Evolutionary conservation across 2,797 vertebrate species (phyloP).

Genomic region (Oreochromis mossambicus): DNA sequence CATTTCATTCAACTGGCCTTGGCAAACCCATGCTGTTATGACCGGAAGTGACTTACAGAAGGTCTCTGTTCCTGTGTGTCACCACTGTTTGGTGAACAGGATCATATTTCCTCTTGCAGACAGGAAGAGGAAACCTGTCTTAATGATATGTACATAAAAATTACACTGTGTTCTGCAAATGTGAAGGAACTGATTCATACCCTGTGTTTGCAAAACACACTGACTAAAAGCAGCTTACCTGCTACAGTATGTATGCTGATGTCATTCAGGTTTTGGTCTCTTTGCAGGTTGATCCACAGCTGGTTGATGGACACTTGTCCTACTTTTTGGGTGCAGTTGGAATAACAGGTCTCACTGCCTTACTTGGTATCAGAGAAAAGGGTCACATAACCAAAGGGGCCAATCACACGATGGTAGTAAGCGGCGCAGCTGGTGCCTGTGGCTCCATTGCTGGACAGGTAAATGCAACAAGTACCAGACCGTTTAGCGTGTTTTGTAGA

Average conservation of each 20-base stretch:
- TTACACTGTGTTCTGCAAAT: not conserved
- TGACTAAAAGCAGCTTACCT: not conserved
- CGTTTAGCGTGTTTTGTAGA: accelerated
- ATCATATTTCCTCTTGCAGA: not conserved
- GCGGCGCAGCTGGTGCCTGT: conserved; percentile 91
- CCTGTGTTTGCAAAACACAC: not conserved
- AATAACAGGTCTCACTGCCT: conserved; percentile 86
- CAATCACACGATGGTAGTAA: conserved; percentile 93
- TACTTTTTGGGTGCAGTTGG: conserved; percentile 90
- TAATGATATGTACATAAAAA: not conserved
- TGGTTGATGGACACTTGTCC: conserved; percentile 86
- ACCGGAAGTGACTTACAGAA: conserved; percentile 81
- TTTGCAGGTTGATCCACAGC: conserved; percentile 80
- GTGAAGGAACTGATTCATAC: not conserved
- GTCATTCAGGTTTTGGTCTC: not conserved
- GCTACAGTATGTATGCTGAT: not conserved
- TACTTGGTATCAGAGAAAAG: conserved; percentile 88
- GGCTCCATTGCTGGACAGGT: conserved; percentile 96
- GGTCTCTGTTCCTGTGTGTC: conserved; percentile 62
- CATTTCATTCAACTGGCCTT: conserved; percentile 88
- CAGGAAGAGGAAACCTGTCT: not conserved
- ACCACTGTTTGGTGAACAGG: not conserved
- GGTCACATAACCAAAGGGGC: conserved; percentile 82
- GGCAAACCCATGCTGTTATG: conserved; percentile 86
- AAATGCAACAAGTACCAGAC: not conserved